phyloP scores from a whole-genome alignment of 2,113 vertebrate species.

The Indicator maculatus region DNA sequence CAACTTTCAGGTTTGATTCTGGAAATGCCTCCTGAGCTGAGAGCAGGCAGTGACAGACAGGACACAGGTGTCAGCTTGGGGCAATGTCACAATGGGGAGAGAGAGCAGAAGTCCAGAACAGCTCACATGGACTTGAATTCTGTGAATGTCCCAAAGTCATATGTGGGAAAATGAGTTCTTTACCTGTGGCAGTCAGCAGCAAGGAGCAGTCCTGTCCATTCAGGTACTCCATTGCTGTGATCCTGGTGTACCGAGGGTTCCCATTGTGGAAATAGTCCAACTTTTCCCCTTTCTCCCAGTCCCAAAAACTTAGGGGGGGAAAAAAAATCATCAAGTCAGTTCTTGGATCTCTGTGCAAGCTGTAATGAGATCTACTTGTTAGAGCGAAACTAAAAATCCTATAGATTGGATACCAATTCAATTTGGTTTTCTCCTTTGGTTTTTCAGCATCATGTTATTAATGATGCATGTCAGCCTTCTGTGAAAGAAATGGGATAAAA shows the following conservation, averaged over 20 bases:
- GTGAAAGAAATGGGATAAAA: not conserved
- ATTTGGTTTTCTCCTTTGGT: not conserved
- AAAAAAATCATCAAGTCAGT: not conserved
- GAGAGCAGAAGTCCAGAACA: rapidly evolving
- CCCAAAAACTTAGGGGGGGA: constrained; percentile 86
- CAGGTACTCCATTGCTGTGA: constrained; percentile 97
- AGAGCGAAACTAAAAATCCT: no score
- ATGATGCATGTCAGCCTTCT: not conserved
- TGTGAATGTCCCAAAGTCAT: rapidly evolving
- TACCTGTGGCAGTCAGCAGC: constrained; percentile 88
- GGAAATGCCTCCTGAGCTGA: not conserved
- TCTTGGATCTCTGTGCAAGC: not conserved
- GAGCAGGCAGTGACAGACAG: not conserved
- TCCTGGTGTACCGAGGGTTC: constrained; percentile 94
- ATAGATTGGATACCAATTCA: not conserved
- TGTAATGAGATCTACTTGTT: not conserved
- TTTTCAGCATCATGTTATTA: not conserved
- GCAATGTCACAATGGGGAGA: rapidly evolving
- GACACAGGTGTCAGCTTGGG: not conserved
- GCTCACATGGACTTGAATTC: rapidly evolving
- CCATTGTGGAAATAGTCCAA: constrained; percentile 98
- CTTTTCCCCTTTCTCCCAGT: constrained; percentile 97
- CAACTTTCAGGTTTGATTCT: not conserved
- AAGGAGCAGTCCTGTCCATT: constrained; percentile 91
- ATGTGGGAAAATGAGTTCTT: rapidly evolving